Base-by-base conservation (phyloP, 2,888 invertebrate species). In the Portevinia maculata region DNA sequence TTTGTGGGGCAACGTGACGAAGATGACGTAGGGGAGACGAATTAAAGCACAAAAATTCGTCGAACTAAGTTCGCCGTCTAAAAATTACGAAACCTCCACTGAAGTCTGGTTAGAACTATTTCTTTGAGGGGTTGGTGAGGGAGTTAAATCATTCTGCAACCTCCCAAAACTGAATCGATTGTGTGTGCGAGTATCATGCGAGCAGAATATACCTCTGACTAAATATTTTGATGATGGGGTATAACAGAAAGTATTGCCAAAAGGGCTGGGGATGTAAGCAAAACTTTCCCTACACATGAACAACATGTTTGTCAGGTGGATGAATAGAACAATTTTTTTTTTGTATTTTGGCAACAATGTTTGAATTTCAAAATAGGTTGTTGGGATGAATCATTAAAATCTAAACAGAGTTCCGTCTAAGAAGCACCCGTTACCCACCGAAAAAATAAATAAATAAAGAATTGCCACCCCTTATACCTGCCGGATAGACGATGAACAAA, bases 241-340 rank as follows among this genome's bases (percentile, higher is more conserved):
- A 52, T 37, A 79, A 46, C 59, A 41, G 62, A 78, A 41, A 55
- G 41, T 62, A 62, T 24, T 71, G 64, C 71, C 30, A 52, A 55
- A 48, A 5, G 44, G 30, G 34, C 65, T 37, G 13, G 41, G 50
- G 53, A 21, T 30, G 71, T 70, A 71, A 62, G 83, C 48, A 73
- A 78, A 78, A 83, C 83, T 83, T 83, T 78, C 67, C 71, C 71
- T 71, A 55, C 65, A 76, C 83, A 81, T 59, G 79, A 75, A 69
- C n/a, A 5, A 24, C 81, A 74, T 71, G 78, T 39, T 70, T 50
- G 44, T 55, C 30, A 15, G 30, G 19, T n/a, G 30, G 52, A 39
- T 21, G 30, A 39, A 55, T 17, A 17, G 46, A 65, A 79, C 41
- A 48, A n/a, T n/a, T n/a, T n/a, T n/a, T n/a, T 73, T 74, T 69